Evolutionary conservation across 1,140 invertebrate species (phyloP).

Genomic region (Zaprionus inermis): DNA sequence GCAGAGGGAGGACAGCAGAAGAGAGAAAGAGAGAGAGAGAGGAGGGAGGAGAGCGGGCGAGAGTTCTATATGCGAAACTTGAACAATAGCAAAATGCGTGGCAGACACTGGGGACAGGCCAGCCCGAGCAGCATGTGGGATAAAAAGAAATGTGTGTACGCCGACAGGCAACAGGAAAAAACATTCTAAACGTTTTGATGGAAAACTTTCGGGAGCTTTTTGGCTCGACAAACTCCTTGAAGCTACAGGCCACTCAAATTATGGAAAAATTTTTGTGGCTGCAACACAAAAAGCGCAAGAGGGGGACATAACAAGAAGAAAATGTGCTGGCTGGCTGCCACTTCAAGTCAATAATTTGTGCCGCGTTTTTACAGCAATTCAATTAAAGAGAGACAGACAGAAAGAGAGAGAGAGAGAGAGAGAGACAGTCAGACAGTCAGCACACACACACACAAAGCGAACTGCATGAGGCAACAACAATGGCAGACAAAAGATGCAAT

Average conservation of each 20-base stretch:
- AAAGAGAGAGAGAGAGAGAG: background rate
- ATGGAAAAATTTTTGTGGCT: constrained; percentile 48
- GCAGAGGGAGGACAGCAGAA: constrained; percentile 7
- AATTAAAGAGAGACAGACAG: constrained; percentile 42
- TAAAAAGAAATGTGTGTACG: constrained; percentile 52
- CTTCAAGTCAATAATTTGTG: constrained; percentile 51
- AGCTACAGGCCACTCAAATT: constrained; percentile 57
- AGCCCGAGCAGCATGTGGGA: constrained; percentile 32
- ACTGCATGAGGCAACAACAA: constrained; percentile 10
- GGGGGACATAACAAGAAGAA: constrained; percentile 9
- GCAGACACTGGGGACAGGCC: constrained; percentile 39
- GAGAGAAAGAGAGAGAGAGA: background rate
- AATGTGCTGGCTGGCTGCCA: constrained; percentile 47
- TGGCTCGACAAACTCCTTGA: constrained; percentile 50
- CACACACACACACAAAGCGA: background rate
- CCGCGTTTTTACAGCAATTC: constrained; percentile 62
- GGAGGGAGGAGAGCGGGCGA: background rate
- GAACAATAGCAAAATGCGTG: constrained; percentile 76
- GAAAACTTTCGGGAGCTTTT: constrained; percentile 57
- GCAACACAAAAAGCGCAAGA: background rate
- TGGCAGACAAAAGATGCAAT: constrained; percentile 54
- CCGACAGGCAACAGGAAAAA: constrained; percentile 54
- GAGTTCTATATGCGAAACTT: constrained; percentile 53
- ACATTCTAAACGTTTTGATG: constrained; percentile 65
- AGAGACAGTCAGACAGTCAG: background rate